Conservation (phyloP, 2,888 invertebrate species). For the Cryptops parisi region DNA sequence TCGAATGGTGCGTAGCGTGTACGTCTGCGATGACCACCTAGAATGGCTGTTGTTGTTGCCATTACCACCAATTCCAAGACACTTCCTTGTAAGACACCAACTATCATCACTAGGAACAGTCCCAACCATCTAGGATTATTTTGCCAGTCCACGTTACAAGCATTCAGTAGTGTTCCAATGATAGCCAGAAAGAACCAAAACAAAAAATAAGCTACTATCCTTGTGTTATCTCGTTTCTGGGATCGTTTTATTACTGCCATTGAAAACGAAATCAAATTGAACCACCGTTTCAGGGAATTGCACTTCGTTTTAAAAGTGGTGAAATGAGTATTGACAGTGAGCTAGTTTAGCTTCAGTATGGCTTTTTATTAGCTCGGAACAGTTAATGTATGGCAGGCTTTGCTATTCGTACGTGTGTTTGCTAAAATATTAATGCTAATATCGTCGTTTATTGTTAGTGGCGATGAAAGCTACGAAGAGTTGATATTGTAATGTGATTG, state of each 20-base stretch:
- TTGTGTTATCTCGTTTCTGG: conserved; percentile 1
- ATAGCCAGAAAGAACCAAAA: conserved; percentile 14
- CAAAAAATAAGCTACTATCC: conserved; percentile 11
- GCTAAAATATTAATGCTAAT: too few species aligned
- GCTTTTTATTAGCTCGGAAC: too few species aligned
- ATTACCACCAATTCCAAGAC: conserved; percentile 18
- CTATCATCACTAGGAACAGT: conserved; percentile 14
- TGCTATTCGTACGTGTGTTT: too few species aligned
- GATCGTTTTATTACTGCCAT: not conserved
- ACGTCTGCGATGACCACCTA: conserved; percentile 17
- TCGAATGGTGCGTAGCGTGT: conserved; percentile 14
- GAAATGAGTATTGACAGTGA: too few species aligned
- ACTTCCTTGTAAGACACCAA: conserved; percentile 16
- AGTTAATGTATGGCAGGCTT: too few species aligned
- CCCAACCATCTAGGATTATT: conserved; percentile 17
- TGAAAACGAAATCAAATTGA: too few species aligned
- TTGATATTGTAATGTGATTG: too few species aligned
- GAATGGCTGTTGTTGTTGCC: conserved; percentile 17
- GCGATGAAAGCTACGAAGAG: too few species aligned
- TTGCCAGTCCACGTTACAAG: conserved; percentile 17
- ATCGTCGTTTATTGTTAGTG: too few species aligned
- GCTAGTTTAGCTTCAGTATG: too few species aligned
- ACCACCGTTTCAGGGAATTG: too few species aligned
- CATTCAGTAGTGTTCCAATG: conserved; percentile 14
- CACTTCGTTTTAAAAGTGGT: too few species aligned